Base-by-base conservation (phyloP, 2,888 invertebrate species). In the Mamestra brassicae region DNA sequence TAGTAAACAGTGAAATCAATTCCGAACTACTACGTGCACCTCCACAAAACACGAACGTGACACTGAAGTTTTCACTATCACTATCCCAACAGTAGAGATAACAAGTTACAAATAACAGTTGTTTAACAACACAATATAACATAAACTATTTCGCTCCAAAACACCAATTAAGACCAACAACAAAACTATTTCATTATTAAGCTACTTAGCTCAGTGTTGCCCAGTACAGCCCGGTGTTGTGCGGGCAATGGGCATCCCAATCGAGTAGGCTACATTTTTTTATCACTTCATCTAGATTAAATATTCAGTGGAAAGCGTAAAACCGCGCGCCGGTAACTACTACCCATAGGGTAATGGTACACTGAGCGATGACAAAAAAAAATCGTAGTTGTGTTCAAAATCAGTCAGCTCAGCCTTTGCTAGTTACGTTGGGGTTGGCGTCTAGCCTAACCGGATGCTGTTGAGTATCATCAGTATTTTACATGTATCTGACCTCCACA, bases 231-330 rank as follows among this genome's bases (percentile, higher is more conserved):
- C 26, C 26, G 26, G 26, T 26, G 26, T 26, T 26, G 26, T 1
- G 26, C 26, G 47, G 68, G 76, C 66, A 26, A 57, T 67, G 61
- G 71, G 67, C 64, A 75, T 73, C 54, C 86, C 83, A 86, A 88
- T 88, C 76, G 85, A 68, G 80, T 77, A 79, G 70, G 80, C 81
- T 79, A 85, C 85, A 85, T 85, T 88, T 90, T 26, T 90, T 90
- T 89, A 90, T 90, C 89, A 89, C 89, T 89, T 86, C 83, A 89
- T 90, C 78, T 84, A 75, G 74, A 66, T 89, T 77, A 85, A 90
- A 87, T 87, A 90, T 90, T 89, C 87, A 90, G 65, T 68, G 74
- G 69, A 78, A 63, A 81, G 78, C 78, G 85, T 87, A 85, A 88
- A 87, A 85, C 80, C 76, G 78, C 76, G 85, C 80, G 66, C 71